phyloP scores from a whole-genome alignment of 2,113 vertebrate genomes.

The Siphamia tubifer region DNA sequence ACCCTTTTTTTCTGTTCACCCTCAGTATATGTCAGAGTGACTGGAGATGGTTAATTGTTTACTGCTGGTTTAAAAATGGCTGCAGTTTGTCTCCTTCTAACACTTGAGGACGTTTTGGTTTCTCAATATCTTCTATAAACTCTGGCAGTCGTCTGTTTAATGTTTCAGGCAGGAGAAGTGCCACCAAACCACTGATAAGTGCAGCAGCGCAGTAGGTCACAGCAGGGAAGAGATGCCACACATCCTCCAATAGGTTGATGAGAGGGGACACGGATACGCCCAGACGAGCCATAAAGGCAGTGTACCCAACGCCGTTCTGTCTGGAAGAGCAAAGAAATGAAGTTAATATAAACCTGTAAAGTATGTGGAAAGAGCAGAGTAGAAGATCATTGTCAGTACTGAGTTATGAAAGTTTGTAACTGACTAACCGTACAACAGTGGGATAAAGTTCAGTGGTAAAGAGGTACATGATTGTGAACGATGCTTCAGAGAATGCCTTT shows the following conservation, averaged over 20 bases:
- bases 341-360: background rate
- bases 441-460: conserved; percentile 89
- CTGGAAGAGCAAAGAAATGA: conserved; percentile 63
- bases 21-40: background rate
- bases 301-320: conserved; percentile 85
- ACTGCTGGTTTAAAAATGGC: background rate
- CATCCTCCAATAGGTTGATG: conserved; percentile 79
- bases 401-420: background rate
- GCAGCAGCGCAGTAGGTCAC: conserved; percentile 73
- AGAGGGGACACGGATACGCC: conserved; percentile 85
- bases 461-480: conserved; percentile 84
- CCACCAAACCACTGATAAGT: conserved; percentile 70
- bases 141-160: conserved; percentile 76
- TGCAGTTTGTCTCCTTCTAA: background rate
- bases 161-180: conserved; percentile 84
- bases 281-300: conserved; percentile 80
- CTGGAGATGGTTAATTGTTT: background rate
- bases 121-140: conserved; percentile 84
- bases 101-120: conserved; percentile 73
- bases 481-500: conserved; percentile 86
- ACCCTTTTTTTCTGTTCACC: background rate
- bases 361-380: background rate
- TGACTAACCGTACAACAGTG: conserved; percentile 85
- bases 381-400: background rate
- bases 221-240: conserved; percentile 80